These are phyloP conservation scores for Semnornis frantzii DNA, from an alignment of 2,113 vertebrate species.

Conservation along the genomic window DNA sequence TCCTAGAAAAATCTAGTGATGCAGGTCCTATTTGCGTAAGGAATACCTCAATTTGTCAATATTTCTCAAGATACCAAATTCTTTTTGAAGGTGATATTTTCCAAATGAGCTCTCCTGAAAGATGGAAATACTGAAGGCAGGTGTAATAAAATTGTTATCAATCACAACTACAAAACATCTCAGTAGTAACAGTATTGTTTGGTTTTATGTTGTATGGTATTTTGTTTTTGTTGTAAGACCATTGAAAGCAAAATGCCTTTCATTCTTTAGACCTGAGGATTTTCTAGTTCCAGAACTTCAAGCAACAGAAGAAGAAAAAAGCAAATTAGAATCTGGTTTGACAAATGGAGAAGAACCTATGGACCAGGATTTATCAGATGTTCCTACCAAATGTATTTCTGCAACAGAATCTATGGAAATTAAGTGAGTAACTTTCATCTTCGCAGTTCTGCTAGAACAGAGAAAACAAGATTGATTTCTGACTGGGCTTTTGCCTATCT, in stretches of 20 bases:
- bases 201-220: neutral
- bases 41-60: neutral
- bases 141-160: neutral
- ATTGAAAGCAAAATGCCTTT: slow-evolving; percentile 41
- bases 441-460: neutral
- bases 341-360: slow-evolving; percentile 98
- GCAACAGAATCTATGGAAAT: slow-evolving; percentile 93
- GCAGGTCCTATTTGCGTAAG: neutral
- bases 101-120: neutral
- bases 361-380: slow-evolving; percentile 96
- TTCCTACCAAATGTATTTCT: slow-evolving; percentile 95
- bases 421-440: slow-evolving; percentile 80
- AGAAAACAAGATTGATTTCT: too few relatives aligned
- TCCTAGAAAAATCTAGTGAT: neutral
- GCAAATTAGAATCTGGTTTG: slow-evolving; percentile 91
- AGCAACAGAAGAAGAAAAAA: slow-evolving; percentile 97
- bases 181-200: neutral
- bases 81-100: neutral
- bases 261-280: slow-evolving; percentile 87
- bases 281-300: slow-evolving; percentile 98
- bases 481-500: too few relatives aligned
- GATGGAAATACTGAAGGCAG: neutral
- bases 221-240: neutral
- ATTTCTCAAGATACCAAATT: neutral
- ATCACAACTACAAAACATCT: neutral